These are phyloP conservation scores for Emydocephalus ijimae DNA, from an alignment of 2,113 vertebrate species.

Conservation along the genomic window DNA sequence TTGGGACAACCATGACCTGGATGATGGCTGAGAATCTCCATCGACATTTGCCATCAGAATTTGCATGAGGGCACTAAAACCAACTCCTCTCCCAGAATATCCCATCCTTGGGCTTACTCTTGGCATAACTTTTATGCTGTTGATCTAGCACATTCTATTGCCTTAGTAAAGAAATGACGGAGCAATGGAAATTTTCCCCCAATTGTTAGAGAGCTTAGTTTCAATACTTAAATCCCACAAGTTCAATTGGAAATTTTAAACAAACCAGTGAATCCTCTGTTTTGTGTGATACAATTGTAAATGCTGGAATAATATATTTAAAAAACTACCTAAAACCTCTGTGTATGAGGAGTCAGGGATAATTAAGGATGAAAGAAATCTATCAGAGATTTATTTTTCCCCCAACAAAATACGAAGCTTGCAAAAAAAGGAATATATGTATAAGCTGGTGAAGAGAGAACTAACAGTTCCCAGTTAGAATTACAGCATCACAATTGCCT, in stretches of 20 bases:
- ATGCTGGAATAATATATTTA: not conserved
- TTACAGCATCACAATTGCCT: not conserved
- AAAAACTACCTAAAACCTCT: not conserved
- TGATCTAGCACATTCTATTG: not conserved
- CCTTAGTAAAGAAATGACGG: not conserved
- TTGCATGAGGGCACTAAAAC: not conserved
- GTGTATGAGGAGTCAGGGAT: not conserved
- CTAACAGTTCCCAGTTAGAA: not conserved
- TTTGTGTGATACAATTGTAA: not conserved
- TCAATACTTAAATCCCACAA: not conserved
- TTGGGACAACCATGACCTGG: no score
- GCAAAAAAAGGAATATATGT: not conserved
- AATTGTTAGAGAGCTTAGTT: not conserved
- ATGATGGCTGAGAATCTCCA: not conserved
- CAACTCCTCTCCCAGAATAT: not conserved
- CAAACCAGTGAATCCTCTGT: not conserved
- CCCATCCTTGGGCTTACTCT: not conserved
- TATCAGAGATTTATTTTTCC: not conserved
- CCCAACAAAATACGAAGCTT: not conserved
- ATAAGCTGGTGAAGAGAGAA: not conserved
- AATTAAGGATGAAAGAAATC: not conserved
- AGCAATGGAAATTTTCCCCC: not conserved
- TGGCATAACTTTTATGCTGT: not conserved
- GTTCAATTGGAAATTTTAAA: not conserved
- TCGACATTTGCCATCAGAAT: not conserved